phyloP scores from a whole-genome alignment of 1,140 invertebrate species.

The Diachasma alloeum region DNA sequence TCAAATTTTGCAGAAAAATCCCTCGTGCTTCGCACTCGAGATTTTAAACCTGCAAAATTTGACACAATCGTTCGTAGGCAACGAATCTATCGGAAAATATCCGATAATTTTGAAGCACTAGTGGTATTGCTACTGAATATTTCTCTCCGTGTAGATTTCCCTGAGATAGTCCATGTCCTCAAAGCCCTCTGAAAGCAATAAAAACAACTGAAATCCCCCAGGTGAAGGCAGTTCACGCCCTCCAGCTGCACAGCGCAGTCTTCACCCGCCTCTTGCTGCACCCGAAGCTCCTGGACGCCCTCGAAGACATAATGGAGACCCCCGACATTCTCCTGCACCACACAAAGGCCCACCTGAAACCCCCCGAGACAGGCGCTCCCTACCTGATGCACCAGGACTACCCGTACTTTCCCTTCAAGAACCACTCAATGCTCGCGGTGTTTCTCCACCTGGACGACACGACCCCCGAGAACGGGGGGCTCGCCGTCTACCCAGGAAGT shows the following conservation, averaged over 20 bases:
- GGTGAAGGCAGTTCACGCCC: slow-evolving; percentile 68
- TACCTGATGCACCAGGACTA: slow-evolving; percentile 75
- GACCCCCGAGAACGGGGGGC: slow-evolving; percentile 69
- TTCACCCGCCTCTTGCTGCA: slow-evolving; percentile 69
- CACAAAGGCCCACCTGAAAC: slow-evolving; percentile 72
- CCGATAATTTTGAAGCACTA: too few species aligned
- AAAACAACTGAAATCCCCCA: slow-evolving; percentile 30
- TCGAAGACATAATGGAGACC: slow-evolving; percentile 69
- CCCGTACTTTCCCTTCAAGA: slow-evolving; percentile 71
- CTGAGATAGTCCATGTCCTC: too few species aligned
- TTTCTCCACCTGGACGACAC: slow-evolving; percentile 71
- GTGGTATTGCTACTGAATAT: too few species aligned
- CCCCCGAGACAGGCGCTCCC: slow-evolving; percentile 70
- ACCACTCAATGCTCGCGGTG: slow-evolving; percentile 70
- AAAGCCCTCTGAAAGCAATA: too few species aligned
- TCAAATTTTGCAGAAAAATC: too few species aligned
- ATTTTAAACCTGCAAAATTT: too few species aligned
- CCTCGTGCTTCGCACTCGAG: too few species aligned
- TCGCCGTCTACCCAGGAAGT: slow-evolving; percentile 72
- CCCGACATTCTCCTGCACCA: slow-evolving; percentile 70
- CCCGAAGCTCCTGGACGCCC: slow-evolving; percentile 66
- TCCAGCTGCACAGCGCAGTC: slow-evolving; percentile 69
- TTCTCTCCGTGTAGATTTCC: too few species aligned
- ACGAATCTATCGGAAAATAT: too few species aligned
- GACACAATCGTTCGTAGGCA: too few species aligned